phyloP scores from a whole-genome alignment of 1,140 invertebrate genomes.

The Chelonus insularis region DNA sequence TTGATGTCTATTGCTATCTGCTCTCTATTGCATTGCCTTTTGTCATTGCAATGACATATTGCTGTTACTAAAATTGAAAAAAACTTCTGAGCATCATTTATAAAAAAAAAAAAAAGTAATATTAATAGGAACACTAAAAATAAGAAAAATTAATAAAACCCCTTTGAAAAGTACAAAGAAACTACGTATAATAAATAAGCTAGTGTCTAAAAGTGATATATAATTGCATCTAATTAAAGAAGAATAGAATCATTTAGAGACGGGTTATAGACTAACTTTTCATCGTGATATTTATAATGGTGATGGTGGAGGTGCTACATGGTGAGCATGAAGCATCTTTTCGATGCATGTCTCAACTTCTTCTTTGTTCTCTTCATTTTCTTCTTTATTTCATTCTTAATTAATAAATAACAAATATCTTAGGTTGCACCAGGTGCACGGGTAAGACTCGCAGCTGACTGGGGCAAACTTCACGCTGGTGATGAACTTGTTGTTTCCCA shows the following conservation, averaged over 20 bases:
- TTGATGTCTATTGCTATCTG: conserved; percentile 55
- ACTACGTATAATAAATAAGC: conserved; percentile 6
- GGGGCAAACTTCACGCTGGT: conserved; percentile 60
- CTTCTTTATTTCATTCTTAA: not conserved
- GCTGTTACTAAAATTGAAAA: conserved; percentile 44
- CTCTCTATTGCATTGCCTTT: conserved; percentile 55
- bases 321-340: conserved; percentile 23
- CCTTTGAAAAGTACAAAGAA: conserved; percentile 22
- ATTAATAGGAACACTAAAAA: conserved; percentile 5
- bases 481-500: conserved; percentile 59
- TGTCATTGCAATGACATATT: conserved; percentile 49
- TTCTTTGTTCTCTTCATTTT: not conserved
- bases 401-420: conserved; percentile 40
- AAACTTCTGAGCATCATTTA: conserved; percentile 25
- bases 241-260: conserved; percentile 14
- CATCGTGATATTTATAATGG: conserved; percentile 19
- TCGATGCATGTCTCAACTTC: conserved; percentile 1
- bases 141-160: conserved; percentile 1
- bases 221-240: conserved; percentile 16
- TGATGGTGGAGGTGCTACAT: conserved; percentile 16
- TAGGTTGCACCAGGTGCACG: conserved; percentile 61
- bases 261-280: conserved; percentile 27
- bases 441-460: conserved; percentile 60
- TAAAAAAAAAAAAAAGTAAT: conserved; percentile 24
- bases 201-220: conserved; percentile 15